These are phyloP conservation scores for Sisyra nigra DNA, from an alignment of 2,888 invertebrate genomes.

Conservation along the genomic window DNA sequence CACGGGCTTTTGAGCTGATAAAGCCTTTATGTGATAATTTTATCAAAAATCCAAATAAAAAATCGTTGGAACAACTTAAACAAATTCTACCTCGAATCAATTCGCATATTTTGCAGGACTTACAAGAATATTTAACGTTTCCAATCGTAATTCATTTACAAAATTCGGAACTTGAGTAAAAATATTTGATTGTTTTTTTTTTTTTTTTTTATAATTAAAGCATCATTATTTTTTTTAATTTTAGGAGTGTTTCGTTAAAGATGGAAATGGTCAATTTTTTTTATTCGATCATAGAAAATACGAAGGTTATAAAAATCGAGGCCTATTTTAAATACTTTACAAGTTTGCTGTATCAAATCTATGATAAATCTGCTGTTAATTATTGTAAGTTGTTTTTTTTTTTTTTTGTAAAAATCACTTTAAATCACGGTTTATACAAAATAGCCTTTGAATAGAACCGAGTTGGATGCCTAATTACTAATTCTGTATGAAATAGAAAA, in stretches of 20 bases:
- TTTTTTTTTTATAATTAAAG: not conserved
- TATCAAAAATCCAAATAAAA: slow-evolving; percentile 29
- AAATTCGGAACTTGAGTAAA: slow-evolving; percentile 18
- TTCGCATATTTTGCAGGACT: slow-evolving; percentile 28
- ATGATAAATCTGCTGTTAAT: slow-evolving; percentile 31
- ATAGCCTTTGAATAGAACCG: too few relatives aligned
- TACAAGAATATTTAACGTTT: slow-evolving; percentile 35
- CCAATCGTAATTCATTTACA: slow-evolving; percentile 28
- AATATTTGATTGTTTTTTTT: not conserved
- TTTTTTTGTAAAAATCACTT: not conserved
- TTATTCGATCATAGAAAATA: slow-evolving; percentile 28
- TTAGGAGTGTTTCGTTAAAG: not conserved
- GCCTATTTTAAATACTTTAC: slow-evolving; percentile 30
- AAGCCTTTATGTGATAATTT: slow-evolving; percentile 37
- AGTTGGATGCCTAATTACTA: too few relatives aligned
- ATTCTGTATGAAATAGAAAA: too few relatives aligned
- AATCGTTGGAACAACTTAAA: slow-evolving; percentile 24
- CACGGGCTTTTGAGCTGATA: slow-evolving; percentile 20
- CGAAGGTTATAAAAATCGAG: slow-evolving; percentile 22
- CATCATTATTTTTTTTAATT: not conserved
- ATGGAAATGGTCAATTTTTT: too few relatives aligned
- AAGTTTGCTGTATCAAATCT: slow-evolving; percentile 27
- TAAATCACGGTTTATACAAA: too few relatives aligned
- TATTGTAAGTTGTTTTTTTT: slow-evolving; percentile 27
- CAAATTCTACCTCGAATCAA: slow-evolving; percentile 24